Evolutionary conservation across 2,888 invertebrate genomes (phyloP).

Genomic region (Tribolium freemani): DNA sequence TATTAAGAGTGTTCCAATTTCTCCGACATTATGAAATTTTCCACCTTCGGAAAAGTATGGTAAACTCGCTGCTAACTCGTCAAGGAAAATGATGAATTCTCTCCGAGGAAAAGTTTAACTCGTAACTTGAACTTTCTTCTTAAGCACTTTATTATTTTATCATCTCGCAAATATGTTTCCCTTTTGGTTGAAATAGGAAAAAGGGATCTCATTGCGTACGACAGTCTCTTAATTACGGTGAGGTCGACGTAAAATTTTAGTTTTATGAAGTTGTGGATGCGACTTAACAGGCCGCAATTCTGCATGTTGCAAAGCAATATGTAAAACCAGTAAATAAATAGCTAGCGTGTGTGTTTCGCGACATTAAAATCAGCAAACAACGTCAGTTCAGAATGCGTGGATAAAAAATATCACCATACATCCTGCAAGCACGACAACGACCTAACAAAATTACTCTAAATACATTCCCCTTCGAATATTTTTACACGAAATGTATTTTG

Average conservation of each 20-base stretch:
- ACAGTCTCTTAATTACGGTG: background rate
- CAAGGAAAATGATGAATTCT: conserved; percentile 27
- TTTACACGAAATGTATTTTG: conserved; percentile 48
- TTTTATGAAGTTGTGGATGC: conserved; percentile 25
- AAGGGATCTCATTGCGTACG: background rate
- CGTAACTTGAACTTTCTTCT: background rate
- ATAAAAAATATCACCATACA: conserved; percentile 59
- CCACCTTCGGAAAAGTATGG: conserved; percentile 9
- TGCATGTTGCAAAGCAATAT: conserved; percentile 56
- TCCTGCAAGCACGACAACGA: conserved; percentile 58
- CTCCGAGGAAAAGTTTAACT: conserved; percentile 1
- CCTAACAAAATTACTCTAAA: conserved; percentile 57
- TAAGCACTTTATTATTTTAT: background rate
- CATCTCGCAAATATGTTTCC: background rate
- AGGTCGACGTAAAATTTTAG: background rate
- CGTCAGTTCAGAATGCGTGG: conserved; percentile 56
- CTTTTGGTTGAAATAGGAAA: background rate
- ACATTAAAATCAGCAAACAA: conserved; percentile 62
- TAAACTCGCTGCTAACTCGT: conserved; percentile 21
- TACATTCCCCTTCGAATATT: conserved; percentile 50
- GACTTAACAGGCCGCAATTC: conserved; percentile 35
- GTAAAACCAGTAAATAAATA: conserved; percentile 58
- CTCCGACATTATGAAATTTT: conserved; percentile 20
- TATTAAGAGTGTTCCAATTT: background rate
- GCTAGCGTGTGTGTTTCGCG: conserved; percentile 58